These are phyloP conservation scores for Oenanthe oenanthe DNA, from an alignment of 2,113 vertebrate genomes.

Conservation along the genomic window DNA sequence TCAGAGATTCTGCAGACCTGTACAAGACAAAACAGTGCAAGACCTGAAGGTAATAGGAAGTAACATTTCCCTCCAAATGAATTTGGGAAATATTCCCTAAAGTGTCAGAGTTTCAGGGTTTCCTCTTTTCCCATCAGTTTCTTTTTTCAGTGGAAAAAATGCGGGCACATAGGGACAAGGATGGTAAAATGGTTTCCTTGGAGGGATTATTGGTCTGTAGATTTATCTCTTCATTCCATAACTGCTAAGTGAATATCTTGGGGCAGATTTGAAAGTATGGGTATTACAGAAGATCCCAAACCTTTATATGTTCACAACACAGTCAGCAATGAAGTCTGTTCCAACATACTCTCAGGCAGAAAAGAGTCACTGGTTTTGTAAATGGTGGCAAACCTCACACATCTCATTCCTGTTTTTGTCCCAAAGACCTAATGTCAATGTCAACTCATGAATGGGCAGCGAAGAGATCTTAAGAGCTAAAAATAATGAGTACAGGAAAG, in stretches of 20 bases:
- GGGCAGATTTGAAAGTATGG: not conserved
- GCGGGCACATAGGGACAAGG: accelerated
- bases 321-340: not conserved
- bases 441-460: not conserved
- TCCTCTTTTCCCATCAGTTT: not conserved
- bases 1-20: not conserved
- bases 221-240: not conserved
- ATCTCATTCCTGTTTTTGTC: not conserved
- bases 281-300: not conserved
- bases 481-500: not conserved
- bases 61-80: not conserved
- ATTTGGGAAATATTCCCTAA: not conserved
- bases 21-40: not conserved
- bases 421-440: not conserved
- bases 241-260: not conserved
- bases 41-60: not conserved
- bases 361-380: not conserved
- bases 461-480: not conserved
- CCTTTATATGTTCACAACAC: not conserved
- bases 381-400: not conserved
- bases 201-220: not conserved
- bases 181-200: not conserved
- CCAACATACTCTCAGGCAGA: not conserved
- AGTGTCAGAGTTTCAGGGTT: not conserved
- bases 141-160: not conserved